phyloP scores from a whole-genome alignment of 2,888 invertebrate species.

The Aphidoletes aphidimyza region DNA sequence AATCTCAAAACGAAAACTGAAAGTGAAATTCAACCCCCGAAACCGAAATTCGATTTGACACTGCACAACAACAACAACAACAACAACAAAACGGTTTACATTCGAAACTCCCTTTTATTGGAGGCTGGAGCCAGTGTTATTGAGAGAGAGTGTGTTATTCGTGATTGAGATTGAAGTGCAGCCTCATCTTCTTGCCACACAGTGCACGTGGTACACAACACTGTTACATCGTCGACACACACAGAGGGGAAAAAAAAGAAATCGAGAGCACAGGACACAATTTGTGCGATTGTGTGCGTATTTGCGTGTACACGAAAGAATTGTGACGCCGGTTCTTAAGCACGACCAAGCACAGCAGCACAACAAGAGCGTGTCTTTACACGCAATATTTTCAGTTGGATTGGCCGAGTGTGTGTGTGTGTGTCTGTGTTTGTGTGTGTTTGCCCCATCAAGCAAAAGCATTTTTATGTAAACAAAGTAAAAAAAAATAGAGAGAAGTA shows the following conservation, averaged over 20 bases:
- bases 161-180: neutral
- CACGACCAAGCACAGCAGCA: too few relatives aligned
- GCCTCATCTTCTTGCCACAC: too few relatives aligned
- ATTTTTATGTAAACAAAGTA: slow-evolving; percentile 48
- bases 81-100: neutral
- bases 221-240: too few relatives aligned
- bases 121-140: too few relatives aligned
- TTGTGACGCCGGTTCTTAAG: slow-evolving; percentile 36
- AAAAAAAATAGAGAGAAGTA: too few relatives aligned
- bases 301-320: slow-evolving; percentile 4
- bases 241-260: too few relatives aligned
- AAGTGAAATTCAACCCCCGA: neutral
- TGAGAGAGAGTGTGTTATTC: too few relatives aligned
- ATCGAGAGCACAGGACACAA: neutral
- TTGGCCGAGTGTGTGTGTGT: neutral
- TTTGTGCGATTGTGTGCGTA: slow-evolving; percentile 9
- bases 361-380: too few relatives aligned
- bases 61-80: too few relatives aligned
- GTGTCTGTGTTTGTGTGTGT: too few relatives aligned
- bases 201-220: slow-evolving; percentile 35
- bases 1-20: neutral
- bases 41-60: too few relatives aligned
- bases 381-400: neutral
- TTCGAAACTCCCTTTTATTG: too few relatives aligned
- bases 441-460: slow-evolving; percentile 7